Evolutionary conservation across 1,140 invertebrate species (phyloP).

Genomic region (Hormaphis cornu): DNA sequence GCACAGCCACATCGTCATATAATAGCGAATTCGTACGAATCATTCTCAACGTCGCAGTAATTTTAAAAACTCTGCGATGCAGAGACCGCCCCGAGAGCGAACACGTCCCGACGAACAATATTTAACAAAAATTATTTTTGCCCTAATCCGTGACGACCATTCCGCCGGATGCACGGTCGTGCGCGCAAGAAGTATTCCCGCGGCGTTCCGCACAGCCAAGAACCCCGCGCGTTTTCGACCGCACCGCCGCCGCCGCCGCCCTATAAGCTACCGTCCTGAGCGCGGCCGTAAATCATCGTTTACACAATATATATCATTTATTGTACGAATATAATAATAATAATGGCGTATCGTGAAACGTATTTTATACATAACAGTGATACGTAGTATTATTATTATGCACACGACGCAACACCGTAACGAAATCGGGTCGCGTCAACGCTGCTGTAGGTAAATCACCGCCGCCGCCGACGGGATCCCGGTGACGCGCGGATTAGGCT

Average conservation of each 20-base stretch:
- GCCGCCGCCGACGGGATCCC: neutral
- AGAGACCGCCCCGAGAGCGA: too few species aligned
- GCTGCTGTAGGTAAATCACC: conserved; percentile 22
- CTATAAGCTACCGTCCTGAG: neutral
- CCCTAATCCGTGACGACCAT: conserved; percentile 32
- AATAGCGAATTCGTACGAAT: too few species aligned
- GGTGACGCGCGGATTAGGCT: neutral
- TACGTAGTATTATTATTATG: too few species aligned
- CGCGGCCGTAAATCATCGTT: conserved; percentile 18
- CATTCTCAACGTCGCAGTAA: too few species aligned
- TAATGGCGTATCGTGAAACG: neutral
- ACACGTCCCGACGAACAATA: too few species aligned
- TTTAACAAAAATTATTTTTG: too few species aligned
- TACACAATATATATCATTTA: neutral
- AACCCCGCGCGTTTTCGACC: neutral
- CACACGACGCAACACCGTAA: neutral
- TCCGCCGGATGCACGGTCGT: conserved; percentile 11
- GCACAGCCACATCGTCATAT: too few species aligned
- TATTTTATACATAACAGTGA: neutral
- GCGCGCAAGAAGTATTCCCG: conserved; percentile 20
- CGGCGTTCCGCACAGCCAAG: conserved; percentile 14
- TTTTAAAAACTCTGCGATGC: too few species aligned
- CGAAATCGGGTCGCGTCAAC: neutral
- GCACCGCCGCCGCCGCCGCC: neutral
- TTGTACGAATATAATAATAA: neutral